Evolutionary conservation across 2,888 invertebrate genomes (phyloP).

Genomic region (Eupithecia abbreviata): DNA sequence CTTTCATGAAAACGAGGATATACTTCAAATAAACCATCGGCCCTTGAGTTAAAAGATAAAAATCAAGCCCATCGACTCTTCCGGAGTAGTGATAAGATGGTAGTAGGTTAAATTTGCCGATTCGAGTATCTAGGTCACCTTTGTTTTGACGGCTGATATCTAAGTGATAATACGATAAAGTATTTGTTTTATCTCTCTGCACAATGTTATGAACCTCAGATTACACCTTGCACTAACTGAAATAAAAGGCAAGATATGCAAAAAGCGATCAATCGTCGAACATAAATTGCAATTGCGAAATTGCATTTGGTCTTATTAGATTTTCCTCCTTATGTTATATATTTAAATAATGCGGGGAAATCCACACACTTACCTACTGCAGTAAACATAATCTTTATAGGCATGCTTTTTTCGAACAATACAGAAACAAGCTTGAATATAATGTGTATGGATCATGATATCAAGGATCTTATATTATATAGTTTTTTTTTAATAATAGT

Average conservation of each 20-base stretch:
- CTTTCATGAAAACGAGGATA: neutral
- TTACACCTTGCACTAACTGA: neutral
- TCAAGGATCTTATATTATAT: neutral
- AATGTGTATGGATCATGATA: neutral
- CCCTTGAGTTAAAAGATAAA: neutral
- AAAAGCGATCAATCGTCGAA: neutral
- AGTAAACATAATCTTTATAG: neutral
- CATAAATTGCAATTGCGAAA: neutral
- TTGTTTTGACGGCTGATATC: conserved; percentile 18
- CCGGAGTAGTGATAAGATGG: conserved; percentile 4
- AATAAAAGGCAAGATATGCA: neutral
- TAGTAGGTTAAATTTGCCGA: neutral
- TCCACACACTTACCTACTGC: neutral
- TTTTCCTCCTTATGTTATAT: neutral
- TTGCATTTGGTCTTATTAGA: neutral
- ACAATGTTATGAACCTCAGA: neutral
- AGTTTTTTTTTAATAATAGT: too few species aligned
- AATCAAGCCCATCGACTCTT: neutral
- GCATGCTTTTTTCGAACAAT: neutral
- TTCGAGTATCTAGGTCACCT: conserved; percentile 8
- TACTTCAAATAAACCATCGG: conserved; percentile 3
- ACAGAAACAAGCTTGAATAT: neutral
- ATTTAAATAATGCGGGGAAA: too few species aligned
- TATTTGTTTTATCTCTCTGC: neutral
- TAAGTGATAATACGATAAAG: conserved; percentile 6